Base-by-base conservation (phyloP, 2,888 invertebrate species). In the Microdon myrmicae region DNA sequence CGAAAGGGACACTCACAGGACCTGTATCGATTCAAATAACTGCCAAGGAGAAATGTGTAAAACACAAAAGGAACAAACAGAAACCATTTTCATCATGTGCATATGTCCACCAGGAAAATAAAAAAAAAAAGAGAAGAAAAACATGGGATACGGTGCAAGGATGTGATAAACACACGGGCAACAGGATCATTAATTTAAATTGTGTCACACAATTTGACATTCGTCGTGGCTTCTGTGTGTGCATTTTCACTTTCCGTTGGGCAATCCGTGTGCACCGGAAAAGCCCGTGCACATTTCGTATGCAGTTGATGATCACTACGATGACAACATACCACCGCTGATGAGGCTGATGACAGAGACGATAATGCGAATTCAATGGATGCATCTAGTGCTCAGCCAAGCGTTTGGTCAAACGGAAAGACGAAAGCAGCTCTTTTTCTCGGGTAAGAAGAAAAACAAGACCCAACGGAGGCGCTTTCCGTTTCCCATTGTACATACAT, bases 281-380 rank as follows among this genome's bases (percentile, higher is more conserved):
- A 58, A 64, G 58, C 47, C 45, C 58, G 41, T 64, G 23, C 56
- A 41, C 41, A 43, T 48, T 54, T 47, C 41, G 41, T 38, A 38
- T 31, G 44, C 38, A 29, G 32, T 19, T 49, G 39, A 59, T 53
- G 44, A 59, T 45, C 45, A 43, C 31, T 59, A 25, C 20, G 39
- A 61, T 58, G 61, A 64, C 61, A 44, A 37, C 49, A 58, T 17
- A 51, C 34, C 26, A 23, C n/a, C 55, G 44, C 60, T 49, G 60
- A 41, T 37, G 44, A 39, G 29, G 55, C 34, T 44, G 49, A 58
- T 53, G 58, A 64, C 41, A 64, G 48, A 45, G 23, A 45, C 34
- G 51, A 51, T 58, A 58, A 58, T 64, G 34, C 56, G 61, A 64
- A 56, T 56, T 29, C 51, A 51, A 44, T 61, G 61, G 49, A 29